A percentile compares a stretch with the other conserved stretches of the same genome.
Conservation (phyloP, 2,888 invertebrate genomes). For the Diarsia brunnea region DNA sequence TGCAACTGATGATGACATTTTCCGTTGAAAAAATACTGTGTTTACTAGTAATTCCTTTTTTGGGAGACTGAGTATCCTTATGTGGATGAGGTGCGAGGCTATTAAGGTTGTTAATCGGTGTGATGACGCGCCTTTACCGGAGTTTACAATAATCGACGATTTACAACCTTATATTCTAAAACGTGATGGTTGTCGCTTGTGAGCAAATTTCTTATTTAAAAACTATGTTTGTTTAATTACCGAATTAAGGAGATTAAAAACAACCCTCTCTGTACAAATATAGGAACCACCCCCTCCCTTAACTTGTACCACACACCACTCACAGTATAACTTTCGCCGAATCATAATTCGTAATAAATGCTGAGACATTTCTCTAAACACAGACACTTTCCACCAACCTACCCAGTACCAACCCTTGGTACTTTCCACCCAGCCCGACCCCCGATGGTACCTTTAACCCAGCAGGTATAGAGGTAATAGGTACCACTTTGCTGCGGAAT, state of each 20-base stretch:
- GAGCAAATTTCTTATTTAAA: background rate
- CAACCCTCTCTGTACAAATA: background rate
- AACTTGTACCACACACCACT: constrained; percentile 28
- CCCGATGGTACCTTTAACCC: constrained; percentile 23
- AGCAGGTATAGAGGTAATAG: constrained; percentile 24
- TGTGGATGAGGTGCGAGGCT: constrained; percentile 21
- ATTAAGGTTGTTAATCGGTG: constrained; percentile 9
- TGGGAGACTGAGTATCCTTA: constrained; percentile 15
- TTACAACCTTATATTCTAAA: background rate
- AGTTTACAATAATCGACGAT: background rate
- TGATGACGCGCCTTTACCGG: constrained; percentile 2
- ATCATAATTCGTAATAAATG: constrained; percentile 76
- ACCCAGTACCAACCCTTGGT: constrained; percentile 20
- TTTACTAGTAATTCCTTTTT: constrained; percentile 25
- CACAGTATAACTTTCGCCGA: constrained; percentile 70
- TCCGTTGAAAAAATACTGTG: constrained; percentile 17
- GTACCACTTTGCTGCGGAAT: constrained; percentile 34
- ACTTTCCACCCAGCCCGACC: constrained; percentile 23
- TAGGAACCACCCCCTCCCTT: background rate
- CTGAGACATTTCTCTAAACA: constrained; percentile 70
- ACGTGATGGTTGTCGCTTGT: background rate
- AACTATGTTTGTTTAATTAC: background rate
- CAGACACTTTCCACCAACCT: constrained; percentile 44
- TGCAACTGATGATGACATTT: constrained; percentile 44
- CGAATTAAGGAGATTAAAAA: background rate